Evolutionary conservation across 2,888 invertebrate genomes (phyloP), one percentile per base, ranked within the genome.

Genomic region (Rhodophaea formosa): DNA sequence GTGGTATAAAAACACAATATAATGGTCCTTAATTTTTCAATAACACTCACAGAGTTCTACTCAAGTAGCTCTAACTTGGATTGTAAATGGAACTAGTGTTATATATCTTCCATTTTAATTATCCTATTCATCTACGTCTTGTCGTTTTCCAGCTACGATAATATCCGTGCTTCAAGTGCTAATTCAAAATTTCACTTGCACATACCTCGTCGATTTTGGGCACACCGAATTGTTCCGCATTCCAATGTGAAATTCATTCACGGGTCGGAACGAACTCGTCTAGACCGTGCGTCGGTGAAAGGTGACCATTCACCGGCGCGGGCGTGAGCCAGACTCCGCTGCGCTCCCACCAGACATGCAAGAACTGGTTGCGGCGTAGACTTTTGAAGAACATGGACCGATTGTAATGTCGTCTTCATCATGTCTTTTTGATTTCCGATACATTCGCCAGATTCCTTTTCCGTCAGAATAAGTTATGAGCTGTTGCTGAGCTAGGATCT

Each of bases 281-380:
- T 86, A 90, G 89, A 90, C 90, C 80, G 84, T 84, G 82, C 82
- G 89, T 84, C 89, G 90, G 90, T 88, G 90, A 91, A 91, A 91
- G 90, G 90, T 90, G 86, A 86, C 88, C 89, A 89, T 87, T 89
- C 88, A 86, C 88, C 84, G 83, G 75, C 77, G n/a, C n/a, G n/a
- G 74, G 74, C 68, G 82, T 76, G 76, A 70, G 78, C 70, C 71
- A 72, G 72, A 77, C 75, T 74, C 67, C 10, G 39, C 10, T 16
- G 15, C 75, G 73, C 75, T 80, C 75, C 78, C 77, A 79, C 49
- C 75, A 82, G 80, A 82, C 82, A 69, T 75, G 72, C 67, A 67
- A 78, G 77, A 79, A 81, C 76, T 72, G 74, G 78, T 82, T 81
- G 75, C 80, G 75, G 74, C 71, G 74, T 39, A 39, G 39, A 39